phyloP scores from a whole-genome alignment of 2,888 invertebrate genomes.

The Meteorus colon region DNA sequence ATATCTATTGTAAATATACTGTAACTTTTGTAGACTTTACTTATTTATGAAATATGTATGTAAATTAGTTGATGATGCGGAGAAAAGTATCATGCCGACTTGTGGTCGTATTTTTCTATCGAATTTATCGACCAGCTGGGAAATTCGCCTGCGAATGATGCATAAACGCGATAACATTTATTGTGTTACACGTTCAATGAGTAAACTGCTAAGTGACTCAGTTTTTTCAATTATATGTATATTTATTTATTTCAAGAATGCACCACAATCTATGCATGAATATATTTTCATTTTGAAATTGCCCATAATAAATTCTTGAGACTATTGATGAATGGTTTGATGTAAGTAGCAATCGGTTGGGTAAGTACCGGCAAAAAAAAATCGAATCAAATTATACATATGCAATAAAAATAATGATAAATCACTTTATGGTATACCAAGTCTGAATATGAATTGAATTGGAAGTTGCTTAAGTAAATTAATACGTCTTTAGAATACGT shows the following conservation, averaged over 20 bases:
- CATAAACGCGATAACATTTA: neutral
- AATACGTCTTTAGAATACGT: constrained; percentile 23
- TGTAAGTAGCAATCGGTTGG: neutral
- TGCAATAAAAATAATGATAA: too few relatives aligned
- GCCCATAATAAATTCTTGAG: neutral
- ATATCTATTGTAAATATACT: too few relatives aligned
- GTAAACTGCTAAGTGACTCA: neutral
- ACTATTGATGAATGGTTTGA: neutral
- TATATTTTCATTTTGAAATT: neutral
- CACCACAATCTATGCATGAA: neutral
- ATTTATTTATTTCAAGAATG: neutral
- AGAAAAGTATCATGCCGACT: too few relatives aligned
- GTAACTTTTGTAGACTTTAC: too few relatives aligned
- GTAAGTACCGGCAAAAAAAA: neutral
- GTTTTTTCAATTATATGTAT: neutral
- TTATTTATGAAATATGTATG: neutral
- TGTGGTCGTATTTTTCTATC: neutral
- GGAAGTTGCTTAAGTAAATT: neutral
- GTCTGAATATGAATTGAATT: neutral
- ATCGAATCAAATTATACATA: neutral
- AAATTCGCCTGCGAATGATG: neutral
- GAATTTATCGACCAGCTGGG: neutral
- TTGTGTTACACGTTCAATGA: neutral
- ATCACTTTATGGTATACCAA: neutral
- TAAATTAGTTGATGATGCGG: too few relatives aligned